phyloP scores from a whole-genome alignment of 53 echinoderm and acorn worm genomes.

The Temnopleurus reevesii region DNA sequence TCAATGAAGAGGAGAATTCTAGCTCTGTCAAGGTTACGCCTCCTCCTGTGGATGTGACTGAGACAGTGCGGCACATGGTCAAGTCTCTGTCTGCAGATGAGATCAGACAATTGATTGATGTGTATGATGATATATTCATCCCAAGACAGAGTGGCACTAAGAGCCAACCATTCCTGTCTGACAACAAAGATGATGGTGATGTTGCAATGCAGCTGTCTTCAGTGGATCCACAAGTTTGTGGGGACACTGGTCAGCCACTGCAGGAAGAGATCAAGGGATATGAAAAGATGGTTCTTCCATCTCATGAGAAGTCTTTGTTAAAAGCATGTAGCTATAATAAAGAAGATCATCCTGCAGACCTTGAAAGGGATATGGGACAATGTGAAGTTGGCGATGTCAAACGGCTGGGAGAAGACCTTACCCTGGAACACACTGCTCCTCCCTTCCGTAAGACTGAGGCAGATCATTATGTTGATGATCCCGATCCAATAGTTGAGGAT shows the following conservation, averaged over 20 bases:
- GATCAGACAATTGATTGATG: background rate
- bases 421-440: background rate
- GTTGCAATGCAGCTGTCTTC: background rate
- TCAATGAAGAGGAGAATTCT: background rate
- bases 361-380: background rate
- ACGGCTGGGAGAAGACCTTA: background rate
- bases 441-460: background rate
- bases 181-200: background rate
- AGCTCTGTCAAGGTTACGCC: background rate
- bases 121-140: conserved; percentile 1
- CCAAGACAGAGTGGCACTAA: background rate
- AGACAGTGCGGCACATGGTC: background rate
- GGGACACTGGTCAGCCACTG: background rate
- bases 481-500: background rate
- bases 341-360: background rate
- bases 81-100: background rate
- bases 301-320: background rate
- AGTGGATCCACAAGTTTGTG: background rate
- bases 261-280: background rate
- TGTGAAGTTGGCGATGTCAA: background rate
- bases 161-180: background rate
- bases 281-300: background rate
- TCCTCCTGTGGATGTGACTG: background rate
- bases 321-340: background rate
- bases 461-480: background rate